These are phyloP conservation scores for Octopus sinensis DNA, from an alignment of 1,140 invertebrate species.

Conservation along the genomic window DNA sequence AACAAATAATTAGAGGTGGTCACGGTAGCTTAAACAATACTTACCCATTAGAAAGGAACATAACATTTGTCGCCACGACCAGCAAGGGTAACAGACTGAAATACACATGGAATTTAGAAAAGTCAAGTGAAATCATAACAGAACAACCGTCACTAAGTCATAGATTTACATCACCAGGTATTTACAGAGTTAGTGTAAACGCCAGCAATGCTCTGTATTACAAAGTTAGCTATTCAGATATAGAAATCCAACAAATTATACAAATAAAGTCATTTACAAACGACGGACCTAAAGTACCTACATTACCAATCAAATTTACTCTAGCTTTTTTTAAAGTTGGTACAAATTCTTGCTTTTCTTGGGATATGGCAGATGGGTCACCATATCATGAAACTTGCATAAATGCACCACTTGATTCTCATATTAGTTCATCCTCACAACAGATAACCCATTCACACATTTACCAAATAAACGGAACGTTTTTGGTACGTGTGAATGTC, in stretches of 20 bases:
- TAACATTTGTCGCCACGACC: conserved; percentile 26
- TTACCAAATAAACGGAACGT: conserved; percentile 33
- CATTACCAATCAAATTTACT: conserved; percentile 27
- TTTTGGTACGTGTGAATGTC: conserved; percentile 26
- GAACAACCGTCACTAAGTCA: conserved; percentile 16
- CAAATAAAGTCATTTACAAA: conserved; percentile 31
- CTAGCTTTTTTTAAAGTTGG: conserved; percentile 28
- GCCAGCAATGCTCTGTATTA: conserved; percentile 33
- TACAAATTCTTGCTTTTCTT: conserved; percentile 34
- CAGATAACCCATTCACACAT: conserved; percentile 16
- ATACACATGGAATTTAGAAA: conserved; percentile 32
- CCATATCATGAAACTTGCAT: too few relatives aligned
- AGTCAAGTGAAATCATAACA: conserved; percentile 15
- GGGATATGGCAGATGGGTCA: conserved; percentile 35
- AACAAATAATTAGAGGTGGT: conserved; percentile 24
- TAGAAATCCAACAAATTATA: conserved; percentile 31
- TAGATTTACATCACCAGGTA: conserved; percentile 21
- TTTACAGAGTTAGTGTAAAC: conserved; percentile 27
- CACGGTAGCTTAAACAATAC: conserved; percentile 24
- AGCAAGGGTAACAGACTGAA: conserved; percentile 32
- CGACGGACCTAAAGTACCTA: conserved; percentile 34
- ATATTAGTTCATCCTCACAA: too few relatives aligned
- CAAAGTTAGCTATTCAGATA: conserved; percentile 11
- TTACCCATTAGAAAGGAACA: conserved; percentile 31
- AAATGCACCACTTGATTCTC: too few relatives aligned